phyloP scores from a whole-genome alignment of 2,113 vertebrate species.

The Bufo bufo region DNA sequence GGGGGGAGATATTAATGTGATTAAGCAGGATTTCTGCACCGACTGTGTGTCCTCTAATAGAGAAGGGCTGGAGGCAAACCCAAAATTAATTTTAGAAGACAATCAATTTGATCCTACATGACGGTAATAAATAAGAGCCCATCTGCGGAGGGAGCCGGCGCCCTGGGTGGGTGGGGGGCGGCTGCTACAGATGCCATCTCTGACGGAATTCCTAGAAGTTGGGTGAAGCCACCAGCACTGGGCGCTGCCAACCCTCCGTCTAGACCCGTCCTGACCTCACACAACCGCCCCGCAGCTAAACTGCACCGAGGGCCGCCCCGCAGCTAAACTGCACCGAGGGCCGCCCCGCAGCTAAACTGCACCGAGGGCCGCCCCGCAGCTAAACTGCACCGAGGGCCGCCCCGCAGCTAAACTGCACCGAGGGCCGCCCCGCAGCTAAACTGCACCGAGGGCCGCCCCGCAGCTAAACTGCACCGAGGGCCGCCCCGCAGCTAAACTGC shows the following conservation, averaged over 20 bases:
- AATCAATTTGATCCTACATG: conserved; percentile 93
- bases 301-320: too few relatives aligned
- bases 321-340: too few relatives aligned
- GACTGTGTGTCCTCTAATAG: conserved; percentile 87
- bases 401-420: too few relatives aligned
- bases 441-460: too few relatives aligned
- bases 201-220: conserved; percentile 46
- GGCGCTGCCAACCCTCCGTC: not conserved
- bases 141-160: conserved; percentile 85
- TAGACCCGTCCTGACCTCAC: too few relatives aligned
- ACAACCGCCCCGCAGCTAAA: too few relatives aligned
- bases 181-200: conserved; percentile 62
- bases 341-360: too few relatives aligned
- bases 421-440: too few relatives aligned
- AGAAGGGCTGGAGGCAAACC: conserved; percentile 86
- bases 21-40: conserved; percentile 88
- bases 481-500: too few relatives aligned
- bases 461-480: too few relatives aligned
- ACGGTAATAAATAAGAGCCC: conserved; percentile 90
- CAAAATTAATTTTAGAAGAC: conserved; percentile 95
- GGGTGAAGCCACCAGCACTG: not conserved
- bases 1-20: conserved; percentile 89
- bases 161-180: conserved; percentile 78
- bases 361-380: too few relatives aligned
- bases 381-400: too few relatives aligned